A percentile compares a stretch with the other conserved stretches of the same genome.
Evolutionary conservation across 2,888 invertebrate species (phyloP).

Genomic region (Caenorhabditis uteleia): DNA sequence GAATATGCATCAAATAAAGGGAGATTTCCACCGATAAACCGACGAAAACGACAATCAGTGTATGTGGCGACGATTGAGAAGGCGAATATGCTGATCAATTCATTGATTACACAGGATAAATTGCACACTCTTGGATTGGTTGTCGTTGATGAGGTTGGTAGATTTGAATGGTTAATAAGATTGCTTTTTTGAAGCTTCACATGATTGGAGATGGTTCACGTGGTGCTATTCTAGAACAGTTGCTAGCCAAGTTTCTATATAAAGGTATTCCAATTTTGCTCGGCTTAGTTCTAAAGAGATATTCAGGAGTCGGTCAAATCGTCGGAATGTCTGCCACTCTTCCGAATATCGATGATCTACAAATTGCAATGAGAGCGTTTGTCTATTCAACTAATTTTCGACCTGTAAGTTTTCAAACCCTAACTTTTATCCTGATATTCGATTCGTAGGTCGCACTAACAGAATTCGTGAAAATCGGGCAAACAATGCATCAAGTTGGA

Average conservation of each 20-base stretch:
- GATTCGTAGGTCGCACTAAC: constrained; percentile 39
- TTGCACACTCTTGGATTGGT: constrained; percentile 81
- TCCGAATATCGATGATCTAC: constrained; percentile 84
- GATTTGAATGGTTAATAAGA: background rate
- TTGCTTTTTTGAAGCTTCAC: constrained; percentile 75
- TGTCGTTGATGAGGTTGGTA: constrained; percentile 85
- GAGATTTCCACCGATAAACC: constrained; percentile 81
- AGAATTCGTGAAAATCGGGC: constrained; percentile 49
- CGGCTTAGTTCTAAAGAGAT: too few relatives aligned
- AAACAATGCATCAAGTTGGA: constrained; percentile 37
- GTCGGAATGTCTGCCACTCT: constrained; percentile 97
- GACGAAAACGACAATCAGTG: constrained; percentile 79
- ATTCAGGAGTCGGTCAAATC: constrained; percentile 77
- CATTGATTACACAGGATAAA: constrained; percentile 81
- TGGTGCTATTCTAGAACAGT: constrained; percentile 84
- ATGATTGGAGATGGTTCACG: constrained; percentile 84
- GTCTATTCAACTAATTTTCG: constrained; percentile 85
- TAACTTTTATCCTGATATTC: constrained; percentile 52
- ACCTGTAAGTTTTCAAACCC: too few relatives aligned
- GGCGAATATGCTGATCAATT: constrained; percentile 81
- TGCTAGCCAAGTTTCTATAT: constrained; percentile 80
- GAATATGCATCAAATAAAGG: constrained; percentile 90
- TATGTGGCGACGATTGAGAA: constrained; percentile 95
- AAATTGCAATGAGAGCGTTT: constrained; percentile 81
- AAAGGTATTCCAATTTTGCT: too few relatives aligned